Conservation (phyloP, 2,888 invertebrate genomes). For the Hypselothyrea guttata region DNA sequence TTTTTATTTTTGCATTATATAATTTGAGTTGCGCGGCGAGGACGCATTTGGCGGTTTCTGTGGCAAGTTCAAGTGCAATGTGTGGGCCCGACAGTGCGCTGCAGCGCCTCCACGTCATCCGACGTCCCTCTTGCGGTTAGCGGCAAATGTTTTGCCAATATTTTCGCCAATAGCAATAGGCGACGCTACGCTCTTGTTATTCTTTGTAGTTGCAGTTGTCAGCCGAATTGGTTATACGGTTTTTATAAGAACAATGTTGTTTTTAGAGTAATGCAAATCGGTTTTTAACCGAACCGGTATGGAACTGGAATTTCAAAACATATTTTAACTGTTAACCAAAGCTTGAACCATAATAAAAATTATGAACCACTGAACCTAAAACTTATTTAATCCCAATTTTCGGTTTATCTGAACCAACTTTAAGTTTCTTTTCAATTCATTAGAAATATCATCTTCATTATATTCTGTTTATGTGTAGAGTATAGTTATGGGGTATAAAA, state of each 20-base stretch:
- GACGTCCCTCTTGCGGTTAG: conserved; percentile 37
- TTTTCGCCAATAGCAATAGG: conserved; percentile 67
- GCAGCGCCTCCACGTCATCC: not conserved
- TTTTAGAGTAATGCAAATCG: too few species aligned
- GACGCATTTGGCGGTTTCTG: conserved; percentile 56
- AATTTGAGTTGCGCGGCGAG: conserved; percentile 59
- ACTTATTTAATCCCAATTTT: too few species aligned
- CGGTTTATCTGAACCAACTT: too few species aligned
- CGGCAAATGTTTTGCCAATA: conserved; percentile 73
- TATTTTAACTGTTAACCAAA: too few species aligned
- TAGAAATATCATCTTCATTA: too few species aligned
- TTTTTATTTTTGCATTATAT: conserved; percentile 57
- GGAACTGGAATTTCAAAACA: too few species aligned
- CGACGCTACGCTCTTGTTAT: conserved; percentile 23
- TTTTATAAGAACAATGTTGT: conserved; percentile 48
- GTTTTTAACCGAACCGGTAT: too few species aligned
- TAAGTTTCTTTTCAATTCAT: too few species aligned
- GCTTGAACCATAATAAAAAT: too few species aligned
- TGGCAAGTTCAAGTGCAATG: conserved; percentile 72
- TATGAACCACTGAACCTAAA: too few species aligned
- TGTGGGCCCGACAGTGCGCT: conserved; percentile 16
- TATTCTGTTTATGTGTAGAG: too few species aligned
- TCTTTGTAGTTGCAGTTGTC: conserved; percentile 23
- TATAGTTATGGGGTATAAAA: too few species aligned
- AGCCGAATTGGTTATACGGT: conserved; percentile 39